Conservation (phyloP, 2,797 vertebrate genomes). For the Danio kyathit region DNA sequence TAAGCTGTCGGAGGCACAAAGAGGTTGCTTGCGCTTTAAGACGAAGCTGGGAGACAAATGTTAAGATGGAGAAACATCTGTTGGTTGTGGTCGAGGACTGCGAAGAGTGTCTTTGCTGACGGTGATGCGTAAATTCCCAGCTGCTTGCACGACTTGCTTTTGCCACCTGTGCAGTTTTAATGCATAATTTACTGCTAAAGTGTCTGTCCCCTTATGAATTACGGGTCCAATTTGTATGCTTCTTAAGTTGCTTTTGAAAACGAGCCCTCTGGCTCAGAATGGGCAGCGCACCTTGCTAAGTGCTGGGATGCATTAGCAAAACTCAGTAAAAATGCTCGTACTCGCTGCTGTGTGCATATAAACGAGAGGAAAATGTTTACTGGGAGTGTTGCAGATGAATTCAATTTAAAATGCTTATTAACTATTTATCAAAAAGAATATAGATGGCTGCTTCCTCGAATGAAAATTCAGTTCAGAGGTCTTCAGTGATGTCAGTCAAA, state of each 20-base stretch:
- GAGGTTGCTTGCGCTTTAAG: constrained; percentile 57
- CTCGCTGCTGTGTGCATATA: constrained; percentile 7
- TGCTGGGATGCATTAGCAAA: constrained; percentile 31
- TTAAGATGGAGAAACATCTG: constrained; percentile 64
- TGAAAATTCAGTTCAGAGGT: not conserved
- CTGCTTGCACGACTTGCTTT: constrained; percentile 58
- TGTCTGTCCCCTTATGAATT: constrained; percentile 52
- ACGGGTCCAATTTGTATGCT: constrained; percentile 37
- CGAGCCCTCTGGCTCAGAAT: constrained; percentile 38
- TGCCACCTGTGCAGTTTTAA: constrained; percentile 65
- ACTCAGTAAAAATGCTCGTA: not conserved
- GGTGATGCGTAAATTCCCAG: constrained; percentile 60
- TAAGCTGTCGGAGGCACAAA: constrained; percentile 48
- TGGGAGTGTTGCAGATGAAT: not conserved
- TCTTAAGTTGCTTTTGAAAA: constrained; percentile 46
- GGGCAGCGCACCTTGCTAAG: constrained; percentile 2
- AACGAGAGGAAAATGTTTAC: not conserved
- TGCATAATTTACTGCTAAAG: constrained; percentile 64
- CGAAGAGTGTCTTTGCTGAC: constrained; percentile 35
- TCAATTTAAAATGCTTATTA: not conserved
- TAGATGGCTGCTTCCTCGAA: not conserved
- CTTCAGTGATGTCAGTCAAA: constrained; percentile 4
- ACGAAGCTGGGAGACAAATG: constrained; percentile 61
- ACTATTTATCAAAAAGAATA: not conserved
- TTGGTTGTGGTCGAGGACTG: constrained; percentile 55